A percentile compares a stretch with the other conserved stretches of the same genome.
Evolutionary conservation across 2,888 invertebrate species (phyloP).

Genomic region (Drosophila maculinotata): DNA sequence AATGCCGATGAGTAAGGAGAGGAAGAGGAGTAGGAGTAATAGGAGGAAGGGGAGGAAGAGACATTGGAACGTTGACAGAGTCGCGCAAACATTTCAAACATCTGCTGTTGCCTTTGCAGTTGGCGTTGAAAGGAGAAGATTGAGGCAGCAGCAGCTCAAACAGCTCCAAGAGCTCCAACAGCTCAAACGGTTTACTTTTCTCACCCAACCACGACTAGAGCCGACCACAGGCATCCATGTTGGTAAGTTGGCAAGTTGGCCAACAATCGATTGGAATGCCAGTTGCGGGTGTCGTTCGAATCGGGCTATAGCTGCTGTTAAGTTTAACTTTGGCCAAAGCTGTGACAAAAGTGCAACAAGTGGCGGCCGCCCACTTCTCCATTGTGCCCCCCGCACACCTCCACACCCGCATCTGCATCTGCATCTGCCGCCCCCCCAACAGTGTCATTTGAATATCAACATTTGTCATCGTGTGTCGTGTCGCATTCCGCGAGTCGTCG

Average conservation of each 20-base stretch:
- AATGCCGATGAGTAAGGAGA: slow-evolving; percentile 11
- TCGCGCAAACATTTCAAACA: slow-evolving; percentile 71
- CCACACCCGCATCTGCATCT: slow-evolving; percentile 45
- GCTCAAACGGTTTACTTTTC: slow-evolving; percentile 69
- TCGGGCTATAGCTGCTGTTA: slow-evolving; percentile 8
- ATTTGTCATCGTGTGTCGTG: slow-evolving; percentile 81
- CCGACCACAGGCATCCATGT: slow-evolving; percentile 48
- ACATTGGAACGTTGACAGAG: slow-evolving; percentile 60
- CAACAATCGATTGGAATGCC: slow-evolving; percentile 75
- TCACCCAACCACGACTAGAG: slow-evolving; percentile 51
- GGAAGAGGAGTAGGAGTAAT: slow-evolving; percentile 1
- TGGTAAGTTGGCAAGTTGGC: slow-evolving; percentile 48
- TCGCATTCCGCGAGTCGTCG: slow-evolving; percentile 68
- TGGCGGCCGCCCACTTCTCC: slow-evolving; percentile 29
- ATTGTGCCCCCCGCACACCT: slow-evolving; percentile 1
- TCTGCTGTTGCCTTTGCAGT: slow-evolving; percentile 64
- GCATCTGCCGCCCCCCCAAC: slow-evolving; percentile 58
- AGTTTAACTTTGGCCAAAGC: background rate
- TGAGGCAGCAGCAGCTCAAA: slow-evolving; percentile 15
- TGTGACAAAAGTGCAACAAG: slow-evolving; percentile 62
- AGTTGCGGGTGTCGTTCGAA: slow-evolving; percentile 66
- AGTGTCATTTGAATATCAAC: slow-evolving; percentile 80
- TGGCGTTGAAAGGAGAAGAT: slow-evolving; percentile 51
- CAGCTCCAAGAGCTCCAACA: slow-evolving; percentile 16
- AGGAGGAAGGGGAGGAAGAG: slow-evolving; percentile 16